Percentiles rank a stretch among this genome's conserved stretches.
phyloP scores from a whole-genome alignment of 2,888 invertebrate genomes.

The Agonopterix heracliana region DNA sequence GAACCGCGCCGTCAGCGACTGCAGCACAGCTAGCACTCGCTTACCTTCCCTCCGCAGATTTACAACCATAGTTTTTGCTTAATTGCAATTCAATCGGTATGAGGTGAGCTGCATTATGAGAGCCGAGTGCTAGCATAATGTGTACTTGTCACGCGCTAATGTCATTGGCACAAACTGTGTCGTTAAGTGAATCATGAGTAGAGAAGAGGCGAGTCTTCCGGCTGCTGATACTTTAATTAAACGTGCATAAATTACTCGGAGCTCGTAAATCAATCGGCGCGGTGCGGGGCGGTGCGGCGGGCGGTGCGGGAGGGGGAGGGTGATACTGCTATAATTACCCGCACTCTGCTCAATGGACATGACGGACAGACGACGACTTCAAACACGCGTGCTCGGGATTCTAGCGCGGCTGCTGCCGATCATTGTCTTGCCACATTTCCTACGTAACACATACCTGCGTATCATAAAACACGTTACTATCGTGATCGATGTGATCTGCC shows the following conservation, averaged over 20 bases:
- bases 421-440: conserved; percentile 24
- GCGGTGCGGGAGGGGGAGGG: conserved; percentile 9
- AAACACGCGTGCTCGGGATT: conserved; percentile 39
- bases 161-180: neutral
- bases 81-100: conserved; percentile 1
- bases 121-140: neutral
- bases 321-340: conserved; percentile 29
- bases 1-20: neutral
- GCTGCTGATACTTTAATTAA: conserved; percentile 67
- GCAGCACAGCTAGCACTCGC: neutral
- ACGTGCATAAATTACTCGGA: conserved; percentile 56
- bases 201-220: conserved; percentile 38
- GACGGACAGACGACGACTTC: conserved; percentile 27
- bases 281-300: conserved; percentile 10
- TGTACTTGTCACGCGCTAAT: neutral
- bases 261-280: conserved; percentile 59
- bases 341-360: conserved; percentile 34
- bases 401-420: conserved; percentile 28
- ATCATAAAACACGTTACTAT: conserved; percentile 2
- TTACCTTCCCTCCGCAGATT: neutral
- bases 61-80: conserved; percentile 2
- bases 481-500: conserved; percentile 12
- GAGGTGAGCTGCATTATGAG: neutral
- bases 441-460: conserved; percentile 11
- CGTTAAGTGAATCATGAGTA: neutral